Percentiles rank a stretch among this genome's conserved stretches.
These are phyloP conservation scores for Drosophila putrida DNA, from an alignment of 2,888 invertebrate species.

Conservation along the genomic window DNA sequence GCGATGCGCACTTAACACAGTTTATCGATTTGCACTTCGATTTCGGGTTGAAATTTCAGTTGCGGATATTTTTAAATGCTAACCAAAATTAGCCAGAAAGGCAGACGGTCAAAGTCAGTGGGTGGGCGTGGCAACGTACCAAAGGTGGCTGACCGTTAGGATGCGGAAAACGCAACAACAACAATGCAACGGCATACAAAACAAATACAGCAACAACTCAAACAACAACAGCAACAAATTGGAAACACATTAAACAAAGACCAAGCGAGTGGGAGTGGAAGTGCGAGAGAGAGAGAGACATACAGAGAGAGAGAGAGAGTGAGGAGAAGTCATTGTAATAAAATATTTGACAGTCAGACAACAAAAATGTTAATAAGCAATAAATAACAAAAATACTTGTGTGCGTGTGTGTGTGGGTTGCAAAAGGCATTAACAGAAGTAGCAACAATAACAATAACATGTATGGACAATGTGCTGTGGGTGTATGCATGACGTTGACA, in stretches of 20 bases:
- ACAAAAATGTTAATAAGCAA: constrained; percentile 72
- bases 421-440: constrained; percentile 43
- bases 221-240: constrained; percentile 26
- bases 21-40: constrained; percentile 48
- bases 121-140: constrained; percentile 54
- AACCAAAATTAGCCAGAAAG: constrained; percentile 39
- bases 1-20: constrained; percentile 60
- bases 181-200: constrained; percentile 13
- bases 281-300: constrained; percentile 1
- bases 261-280: constrained; percentile 4
- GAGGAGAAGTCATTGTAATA: constrained; percentile 41
- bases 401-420: constrained; percentile 60
- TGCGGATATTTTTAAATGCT: constrained; percentile 46
- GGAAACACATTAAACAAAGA: constrained; percentile 44
- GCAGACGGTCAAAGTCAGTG: constrained; percentile 58
- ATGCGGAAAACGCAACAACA: constrained; percentile 63
- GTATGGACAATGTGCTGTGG: constrained; percentile 56
- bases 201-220: constrained; percentile 14
- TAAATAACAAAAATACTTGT: constrained; percentile 65
- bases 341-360: constrained; percentile 54
- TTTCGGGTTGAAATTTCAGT: constrained; percentile 40
- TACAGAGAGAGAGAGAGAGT: constrained; percentile 7
- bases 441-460: constrained; percentile 20
- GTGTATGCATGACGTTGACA: constrained; percentile 40
- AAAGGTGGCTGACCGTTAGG: constrained; percentile 68